phyloP scores from a whole-genome alignment of 2,113 vertebrate species.

The Clinocottus analis region DNA sequence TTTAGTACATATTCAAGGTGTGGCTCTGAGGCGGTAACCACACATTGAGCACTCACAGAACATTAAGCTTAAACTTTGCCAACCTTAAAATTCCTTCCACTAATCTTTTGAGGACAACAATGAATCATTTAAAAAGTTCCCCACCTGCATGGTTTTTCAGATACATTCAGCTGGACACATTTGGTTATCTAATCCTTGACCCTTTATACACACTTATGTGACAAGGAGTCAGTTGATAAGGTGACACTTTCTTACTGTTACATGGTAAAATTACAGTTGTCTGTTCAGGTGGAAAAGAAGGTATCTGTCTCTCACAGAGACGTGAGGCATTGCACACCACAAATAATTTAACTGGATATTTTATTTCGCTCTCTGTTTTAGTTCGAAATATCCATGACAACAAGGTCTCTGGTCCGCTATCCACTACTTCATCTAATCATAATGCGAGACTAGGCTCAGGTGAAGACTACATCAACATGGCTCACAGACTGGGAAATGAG shows the following conservation, averaged over 20 bases:
- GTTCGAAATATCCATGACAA: constrained; percentile 94
- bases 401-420: constrained; percentile 93
- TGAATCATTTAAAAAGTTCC: not conserved
- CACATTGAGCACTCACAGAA: constrained; percentile 1
- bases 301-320: not conserved
- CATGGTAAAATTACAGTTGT: not conserved
- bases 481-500: constrained; percentile 94
- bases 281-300: not conserved
- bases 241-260: not conserved
- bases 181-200: not conserved
- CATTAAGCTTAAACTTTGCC: not conserved
- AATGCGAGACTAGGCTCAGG: constrained; percentile 89
- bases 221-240: not conserved
- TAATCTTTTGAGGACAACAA: not conserved
- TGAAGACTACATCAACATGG: constrained; percentile 94
- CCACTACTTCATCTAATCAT: constrained; percentile 93
- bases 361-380: constrained; percentile 52
- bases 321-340: not conserved
- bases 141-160: not conserved
- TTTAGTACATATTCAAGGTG: not conserved
- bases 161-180: not conserved
- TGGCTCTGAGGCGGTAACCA: not conserved
- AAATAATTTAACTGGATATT: constrained; percentile 10
- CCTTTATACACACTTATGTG: not conserved
- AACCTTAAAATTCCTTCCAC: not conserved